Percentiles rank a stretch among this genome's conserved stretches.
Evolutionary conservation across 2,797 vertebrate species (phyloP).

Genomic region (Brotula barbata): DNA sequence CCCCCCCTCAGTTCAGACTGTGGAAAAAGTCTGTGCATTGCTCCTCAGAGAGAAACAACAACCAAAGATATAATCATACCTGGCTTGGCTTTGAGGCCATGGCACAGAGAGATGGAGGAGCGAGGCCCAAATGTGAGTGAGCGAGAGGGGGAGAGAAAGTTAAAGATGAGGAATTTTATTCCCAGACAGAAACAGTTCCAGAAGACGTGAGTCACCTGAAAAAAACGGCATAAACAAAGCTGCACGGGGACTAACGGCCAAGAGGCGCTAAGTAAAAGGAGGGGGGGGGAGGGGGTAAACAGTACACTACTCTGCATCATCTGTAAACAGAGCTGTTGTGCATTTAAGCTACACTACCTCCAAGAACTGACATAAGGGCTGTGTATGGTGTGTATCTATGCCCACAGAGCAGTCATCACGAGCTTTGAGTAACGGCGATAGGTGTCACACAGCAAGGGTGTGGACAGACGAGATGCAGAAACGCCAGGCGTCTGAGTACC

Average conservation of each 20-base stretch:
- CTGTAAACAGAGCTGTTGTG: conserved; percentile 15
- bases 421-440: conserved; percentile 58
- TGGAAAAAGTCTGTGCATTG: conserved; percentile 61
- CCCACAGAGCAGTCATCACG: conserved; percentile 24
- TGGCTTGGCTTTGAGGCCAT: conserved; percentile 62
- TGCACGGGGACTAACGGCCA: conserved; percentile 37
- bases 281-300: conserved; percentile 16
- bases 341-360: conserved; percentile 8
- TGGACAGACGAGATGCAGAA: conserved; percentile 68
- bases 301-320: conserved; percentile 5
- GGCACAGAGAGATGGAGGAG: conserved; percentile 51
- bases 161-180: conserved; percentile 74
- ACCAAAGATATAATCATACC: conserved; percentile 73
- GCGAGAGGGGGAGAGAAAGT: conserved; percentile 45
- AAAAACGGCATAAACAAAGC: conserved; percentile 54
- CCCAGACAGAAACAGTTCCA: conserved; percentile 78
- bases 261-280: conserved; percentile 32
- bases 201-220: conserved; percentile 77
- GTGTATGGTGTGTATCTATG: conserved; percentile 53
- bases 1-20: conserved; percentile 39
- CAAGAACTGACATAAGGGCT: too few species aligned
- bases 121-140: conserved; percentile 39
- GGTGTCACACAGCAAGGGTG: conserved; percentile 74
- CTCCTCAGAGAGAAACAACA: conserved; percentile 63
- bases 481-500: conserved; percentile 63